Evolutionary conservation across 2,888 invertebrate genomes (phyloP), one percentile per base, ranked within the genome.

Genomic region (Byasa hedistus): DNA sequence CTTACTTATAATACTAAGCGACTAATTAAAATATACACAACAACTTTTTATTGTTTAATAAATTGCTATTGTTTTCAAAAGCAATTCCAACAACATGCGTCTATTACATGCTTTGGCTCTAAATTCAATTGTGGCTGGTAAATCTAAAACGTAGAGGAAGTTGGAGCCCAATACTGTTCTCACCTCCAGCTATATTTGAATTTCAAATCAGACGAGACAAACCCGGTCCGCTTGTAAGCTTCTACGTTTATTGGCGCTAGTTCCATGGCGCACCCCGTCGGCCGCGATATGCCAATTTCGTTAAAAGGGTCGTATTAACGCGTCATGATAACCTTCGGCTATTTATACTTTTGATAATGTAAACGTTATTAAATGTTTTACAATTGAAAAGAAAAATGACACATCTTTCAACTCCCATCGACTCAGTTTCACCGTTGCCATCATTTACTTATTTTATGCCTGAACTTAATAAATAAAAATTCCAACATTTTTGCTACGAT

Each of bases 161-260:
- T 86, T 85, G 81, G 77, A 59, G 76, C 78, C 83, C 84, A 85
- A 87, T 85, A 79, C 82, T 79, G 82, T 86, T 85, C 83, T 84
- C 89, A 90, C 88, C 89, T 89, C 86, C 81, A 82, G 75, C 73
- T 73, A 76, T 72, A 87, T 91, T 87, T 89, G 88, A 89, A 89
- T 82, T 90, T 91, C 87, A 89, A 87, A 89, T 89, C 77, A 79
- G 82, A 79, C 75, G 79, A 82, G 82, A 84, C 83, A 85, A 84
- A 80, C 81, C 82, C 78, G 75, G 80, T 79, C 79, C 79, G 75
- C 77, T 79, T 82, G 84, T 83, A 81, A 79, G 80, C 75, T 79
- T 75, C 78, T 78, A 75, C 84, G 83, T 85, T 86, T 85, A 83
- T 84, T 77, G 76, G 76, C 79, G 77, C 82, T 84, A 82, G 79